Percentiles rank a stretch among this genome's conserved stretches.
Evolutionary conservation across 2,888 invertebrate genomes (phyloP).

Genomic region (Hypomecis punctinalis): DNA sequence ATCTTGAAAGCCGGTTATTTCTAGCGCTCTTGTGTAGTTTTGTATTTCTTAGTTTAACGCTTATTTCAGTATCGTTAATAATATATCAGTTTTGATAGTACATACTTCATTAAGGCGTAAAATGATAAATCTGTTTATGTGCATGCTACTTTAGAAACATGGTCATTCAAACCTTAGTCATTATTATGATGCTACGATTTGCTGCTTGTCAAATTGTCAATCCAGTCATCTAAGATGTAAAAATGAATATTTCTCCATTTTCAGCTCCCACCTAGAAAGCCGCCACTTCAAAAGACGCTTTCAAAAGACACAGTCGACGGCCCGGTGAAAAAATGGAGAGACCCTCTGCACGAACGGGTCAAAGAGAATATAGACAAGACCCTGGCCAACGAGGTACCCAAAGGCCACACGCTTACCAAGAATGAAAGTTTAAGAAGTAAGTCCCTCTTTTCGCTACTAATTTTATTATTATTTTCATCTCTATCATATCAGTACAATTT

Average conservation of each 20-base stretch:
- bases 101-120: no score
- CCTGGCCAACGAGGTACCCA: slow-evolving; percentile 76
- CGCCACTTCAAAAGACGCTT: slow-evolving; percentile 75
- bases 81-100: no score
- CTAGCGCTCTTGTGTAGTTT: no score
- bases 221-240: no score
- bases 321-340: slow-evolving; percentile 81
- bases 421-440: slow-evolving; percentile 83
- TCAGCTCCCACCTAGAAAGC: slow-evolving; percentile 78
- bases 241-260: no score
- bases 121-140: no score
- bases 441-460: slow-evolving; percentile 44
- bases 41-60: no score
- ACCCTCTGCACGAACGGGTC: slow-evolving; percentile 79
- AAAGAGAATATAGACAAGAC: slow-evolving; percentile 83
- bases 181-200: no score
- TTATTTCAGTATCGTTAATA: no score
- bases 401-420: slow-evolving; percentile 81
- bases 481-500: neutral
- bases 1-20: no score
- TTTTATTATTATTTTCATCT: neutral
- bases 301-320: slow-evolving; percentile 73
- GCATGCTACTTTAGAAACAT: neutral
- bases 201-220: no score
- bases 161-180: no score